Evolutionary conservation across 2,888 invertebrate species (phyloP).

Genomic region (Drosophila engyochracea): DNA sequence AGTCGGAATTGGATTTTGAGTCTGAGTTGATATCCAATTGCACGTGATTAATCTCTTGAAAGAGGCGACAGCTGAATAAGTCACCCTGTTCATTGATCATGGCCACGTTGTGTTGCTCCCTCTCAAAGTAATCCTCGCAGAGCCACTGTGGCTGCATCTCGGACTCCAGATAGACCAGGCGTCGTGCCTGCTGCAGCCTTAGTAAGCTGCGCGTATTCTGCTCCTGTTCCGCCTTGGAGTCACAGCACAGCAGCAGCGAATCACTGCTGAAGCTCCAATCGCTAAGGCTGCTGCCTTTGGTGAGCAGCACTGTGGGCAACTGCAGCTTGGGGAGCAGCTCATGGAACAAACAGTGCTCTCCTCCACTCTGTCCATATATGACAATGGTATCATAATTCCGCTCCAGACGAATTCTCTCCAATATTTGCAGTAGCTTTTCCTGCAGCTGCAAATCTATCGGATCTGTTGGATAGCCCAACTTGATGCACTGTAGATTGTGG

Average conservation of each 20-base stretch:
- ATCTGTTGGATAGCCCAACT: not conserved
- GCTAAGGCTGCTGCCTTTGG: not conserved
- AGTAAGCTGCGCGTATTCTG: not conserved
- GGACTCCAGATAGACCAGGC: not conserved
- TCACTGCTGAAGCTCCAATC: constrained; percentile 5
- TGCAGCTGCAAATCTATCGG: not conserved
- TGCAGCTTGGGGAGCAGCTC: not conserved
- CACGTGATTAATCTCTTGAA: not conserved
- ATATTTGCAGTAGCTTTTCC: constrained; percentile 14
- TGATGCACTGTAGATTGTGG: constrained; percentile 10
- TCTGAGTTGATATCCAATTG: not conserved
- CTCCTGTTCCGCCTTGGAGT: constrained; percentile 3
- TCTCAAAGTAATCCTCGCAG: not conserved
- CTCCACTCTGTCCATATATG: not conserved
- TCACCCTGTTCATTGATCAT: not conserved
- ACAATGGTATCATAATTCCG: constrained; percentile 29
- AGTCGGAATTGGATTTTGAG: accelerated
- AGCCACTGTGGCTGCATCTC: not conserved
- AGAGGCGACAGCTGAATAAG: constrained; percentile 4
- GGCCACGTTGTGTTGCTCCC: constrained; percentile 6
- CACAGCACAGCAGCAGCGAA: not conserved
- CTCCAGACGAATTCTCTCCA: constrained; percentile 41
- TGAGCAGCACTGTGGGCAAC: constrained; percentile 1
- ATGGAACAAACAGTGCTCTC: not conserved
- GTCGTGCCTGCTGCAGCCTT: constrained; percentile 4